Base-by-base conservation (phyloP, 92 coral and sea anemone species). In the Micromussa lordhowensis region DNA sequence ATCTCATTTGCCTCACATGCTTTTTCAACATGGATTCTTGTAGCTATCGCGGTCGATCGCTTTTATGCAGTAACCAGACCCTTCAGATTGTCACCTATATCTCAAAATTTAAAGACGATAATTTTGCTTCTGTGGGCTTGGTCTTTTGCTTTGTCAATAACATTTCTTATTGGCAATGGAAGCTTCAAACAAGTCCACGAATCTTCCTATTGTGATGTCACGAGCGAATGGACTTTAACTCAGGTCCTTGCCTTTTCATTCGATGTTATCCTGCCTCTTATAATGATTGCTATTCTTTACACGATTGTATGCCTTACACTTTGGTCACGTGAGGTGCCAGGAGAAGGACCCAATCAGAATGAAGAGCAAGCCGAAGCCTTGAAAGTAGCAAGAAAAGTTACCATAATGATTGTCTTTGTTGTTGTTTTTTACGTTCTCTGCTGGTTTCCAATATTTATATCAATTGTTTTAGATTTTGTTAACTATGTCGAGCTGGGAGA, bases 291-390 rank as follows among this genome's bases (percentile, higher is more conserved):
- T 11, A 22, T 31, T 30, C 6, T n/a, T 12, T 70, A 70, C 75
- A 70, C 75, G 5, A 70, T 16, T 29, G 19, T 70, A 30, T 30
- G 75, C 29, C 34, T 70, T 22, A 70, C 15, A 31, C 18, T 70
- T 12, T 70, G 75, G 75, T 70, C 75, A 31, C 44, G 75, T 3
- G 21, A 70, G 3, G 40, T 34, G 19, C 75, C 75, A 59, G 75
- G 75, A 70, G 75, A 70, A 14, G 75, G 75, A 30, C 8, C 40
- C 38, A 70, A 31, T 70, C 75, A 70, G 75, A 30, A 59, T 59
- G 28, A 18, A 21, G 8, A 59, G 5, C 66, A 19, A 24, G 66
- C 38, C 22, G 40, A 70, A 34, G 38, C 75, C 3, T 18, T 29
- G 14, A 70, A 17, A 30, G 14, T n/a, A 70, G 75, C 75, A 12